A percentile compares a stretch with the other conserved stretches of the same genome.
phyloP scores from a whole-genome alignment of 2,888 invertebrate genomes.

The Melanostoma scalare region DNA sequence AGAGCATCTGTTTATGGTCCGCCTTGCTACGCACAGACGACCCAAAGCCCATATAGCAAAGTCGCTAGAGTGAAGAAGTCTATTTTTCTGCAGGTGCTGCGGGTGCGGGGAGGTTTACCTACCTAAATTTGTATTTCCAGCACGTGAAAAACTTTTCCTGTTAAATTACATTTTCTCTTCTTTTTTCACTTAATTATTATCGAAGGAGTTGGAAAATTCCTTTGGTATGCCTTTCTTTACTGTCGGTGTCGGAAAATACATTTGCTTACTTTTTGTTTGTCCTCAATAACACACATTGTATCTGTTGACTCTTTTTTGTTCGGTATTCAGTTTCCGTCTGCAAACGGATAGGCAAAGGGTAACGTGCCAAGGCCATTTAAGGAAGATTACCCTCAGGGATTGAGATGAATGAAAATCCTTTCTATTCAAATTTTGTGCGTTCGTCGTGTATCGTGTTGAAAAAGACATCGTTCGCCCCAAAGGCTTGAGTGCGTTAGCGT shows the following conservation, averaged over 20 bases:
- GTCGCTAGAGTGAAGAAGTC: conserved; percentile 26
- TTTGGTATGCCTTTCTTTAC: conserved; percentile 17
- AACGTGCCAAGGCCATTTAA: conserved; percentile 46
- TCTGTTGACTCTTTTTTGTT: neutral
- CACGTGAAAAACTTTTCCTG: conserved; percentile 70
- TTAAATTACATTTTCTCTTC: conserved; percentile 52
- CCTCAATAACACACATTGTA: conserved; percentile 18
- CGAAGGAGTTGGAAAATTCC: conserved; percentile 44
- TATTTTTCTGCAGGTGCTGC: conserved; percentile 31
- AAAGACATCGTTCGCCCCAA: conserved; percentile 16
- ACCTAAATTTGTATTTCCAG: conserved; percentile 59
- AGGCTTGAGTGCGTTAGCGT: conserved; percentile 17
- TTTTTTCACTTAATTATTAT: conserved; percentile 67
- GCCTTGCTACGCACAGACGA: conserved; percentile 6
- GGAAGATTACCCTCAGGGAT: conserved; percentile 39
- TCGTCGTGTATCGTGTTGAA: neutral
- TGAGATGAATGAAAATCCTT: conserved; percentile 27
- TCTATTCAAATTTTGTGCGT: conserved; percentile 4
- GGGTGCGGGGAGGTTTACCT: conserved; percentile 42
- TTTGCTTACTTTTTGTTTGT: neutral
- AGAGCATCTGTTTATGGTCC: conserved; percentile 28
- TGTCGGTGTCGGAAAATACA: neutral
- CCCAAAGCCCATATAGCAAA: conserved; percentile 18
- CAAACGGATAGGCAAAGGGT: conserved; percentile 4
- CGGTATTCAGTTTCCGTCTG: neutral